These are phyloP conservation scores for Lepus europaeus DNA, from an alignment of 2,113 vertebrate genomes.

Conservation along the genomic window DNA sequence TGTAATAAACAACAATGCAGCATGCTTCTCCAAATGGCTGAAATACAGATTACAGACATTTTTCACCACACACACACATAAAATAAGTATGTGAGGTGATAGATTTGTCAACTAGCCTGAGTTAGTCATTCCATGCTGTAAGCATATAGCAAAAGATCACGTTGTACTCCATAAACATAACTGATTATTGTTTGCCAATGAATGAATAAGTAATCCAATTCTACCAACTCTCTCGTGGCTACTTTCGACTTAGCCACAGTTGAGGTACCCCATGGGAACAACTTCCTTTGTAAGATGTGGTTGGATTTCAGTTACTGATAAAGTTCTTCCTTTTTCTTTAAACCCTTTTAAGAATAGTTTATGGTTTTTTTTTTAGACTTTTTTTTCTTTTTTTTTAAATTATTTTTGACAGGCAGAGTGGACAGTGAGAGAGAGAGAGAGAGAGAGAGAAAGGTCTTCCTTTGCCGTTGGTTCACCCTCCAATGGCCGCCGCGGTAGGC, in stretches of 20 bases:
- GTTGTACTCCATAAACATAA: not conserved
- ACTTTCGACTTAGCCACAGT: not conserved
- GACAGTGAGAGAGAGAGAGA: no score
- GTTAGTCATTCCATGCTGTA: not conserved
- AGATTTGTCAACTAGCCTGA: not conserved
- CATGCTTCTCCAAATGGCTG: not conserved
- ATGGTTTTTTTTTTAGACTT: no score
- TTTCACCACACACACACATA: not conserved
- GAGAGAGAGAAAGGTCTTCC: rapidly evolving
- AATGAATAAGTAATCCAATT: not conserved
- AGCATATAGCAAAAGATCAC: not conserved
- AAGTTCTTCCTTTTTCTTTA: not conserved
- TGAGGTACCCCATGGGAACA: not conserved
- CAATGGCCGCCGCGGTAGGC: no score
- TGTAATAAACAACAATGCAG: not conserved
- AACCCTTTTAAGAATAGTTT: not conserved
- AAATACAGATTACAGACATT: not conserved
- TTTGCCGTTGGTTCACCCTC: no score
- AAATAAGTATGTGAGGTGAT: not conserved
- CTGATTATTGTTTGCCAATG: not conserved
- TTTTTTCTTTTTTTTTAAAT: no score
- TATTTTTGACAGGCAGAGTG: no score
- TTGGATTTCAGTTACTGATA: not conserved
- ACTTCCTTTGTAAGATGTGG: not conserved
- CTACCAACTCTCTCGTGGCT: not conserved